Percentiles rank a stretch among this genome's conserved stretches.
Conservation (phyloP, 2,113 vertebrate species). For the Porphyrio hochstetteri region DNA sequence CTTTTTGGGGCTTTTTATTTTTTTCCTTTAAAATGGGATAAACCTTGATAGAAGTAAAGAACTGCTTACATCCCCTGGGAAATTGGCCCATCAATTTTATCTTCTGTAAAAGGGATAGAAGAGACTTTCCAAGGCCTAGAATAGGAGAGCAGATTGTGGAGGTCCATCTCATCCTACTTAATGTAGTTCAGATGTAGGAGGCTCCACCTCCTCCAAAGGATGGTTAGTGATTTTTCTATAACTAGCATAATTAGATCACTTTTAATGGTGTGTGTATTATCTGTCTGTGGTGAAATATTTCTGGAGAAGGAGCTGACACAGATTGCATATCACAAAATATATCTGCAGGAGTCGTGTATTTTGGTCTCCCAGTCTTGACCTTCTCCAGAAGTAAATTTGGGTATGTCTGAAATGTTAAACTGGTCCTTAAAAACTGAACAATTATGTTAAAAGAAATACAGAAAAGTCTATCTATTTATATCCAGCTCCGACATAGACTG, state of each 20-base stretch:
- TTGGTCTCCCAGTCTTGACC: not conserved
- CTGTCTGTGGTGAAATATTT: not conserved
- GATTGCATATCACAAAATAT: not conserved
- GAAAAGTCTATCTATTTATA: not conserved
- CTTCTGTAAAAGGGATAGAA: not conserved
- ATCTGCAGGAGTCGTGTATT: not conserved
- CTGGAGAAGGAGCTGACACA: not conserved
- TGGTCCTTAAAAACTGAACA: not conserved
- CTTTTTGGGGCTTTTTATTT: no score
- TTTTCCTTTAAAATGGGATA: not conserved
- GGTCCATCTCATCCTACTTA: constrained; percentile 14
- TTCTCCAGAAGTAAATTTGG: not conserved
- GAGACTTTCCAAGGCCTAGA: constrained; percentile 4
- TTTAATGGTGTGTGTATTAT: not conserved
- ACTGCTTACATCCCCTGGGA: not conserved
- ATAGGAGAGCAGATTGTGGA: constrained; percentile 29
- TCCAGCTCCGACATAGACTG: not conserved
- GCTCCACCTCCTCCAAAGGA: constrained; percentile 20
- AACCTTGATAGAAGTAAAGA: not conserved
- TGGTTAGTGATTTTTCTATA: constrained; percentile 42
- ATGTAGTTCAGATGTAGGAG: constrained; percentile 46
- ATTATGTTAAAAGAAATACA: not conserved
- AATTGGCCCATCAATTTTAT: not conserved
- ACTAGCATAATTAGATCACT: not conserved
- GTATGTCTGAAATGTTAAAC: no score